Base-by-base conservation (phyloP, 2,797 vertebrate species). In the Peromyscus attwateri region DNA sequence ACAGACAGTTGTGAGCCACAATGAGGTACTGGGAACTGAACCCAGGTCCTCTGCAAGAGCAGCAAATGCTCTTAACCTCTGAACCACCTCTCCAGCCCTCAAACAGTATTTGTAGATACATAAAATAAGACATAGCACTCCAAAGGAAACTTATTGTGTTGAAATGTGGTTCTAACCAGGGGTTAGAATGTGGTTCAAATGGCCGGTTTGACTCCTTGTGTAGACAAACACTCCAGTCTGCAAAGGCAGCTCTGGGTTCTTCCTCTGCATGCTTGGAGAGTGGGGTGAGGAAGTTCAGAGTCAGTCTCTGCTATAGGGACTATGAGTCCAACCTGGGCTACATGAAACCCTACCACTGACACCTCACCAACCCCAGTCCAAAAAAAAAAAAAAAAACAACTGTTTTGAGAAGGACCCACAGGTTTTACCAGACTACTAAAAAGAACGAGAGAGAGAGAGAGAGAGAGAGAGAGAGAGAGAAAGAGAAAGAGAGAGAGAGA, bases 401-500 rank as follows among this genome's bases (percentile, higher is more conserved):
- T 52, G 52, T 52, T 76, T 77, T 62, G 62, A 92, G 76, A 90
- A 92, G 60, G 14, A 21, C 34, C 62, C 13, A 29, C 1, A 81
- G 27, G 52, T 34, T n/a, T 64, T n/a, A 83, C 81, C 14, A 43
- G 81, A 43, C 25, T 83, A 14, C 66, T 94, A 64, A 84, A 89
- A 34, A 95, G 19, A 6, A 6, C 6, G 19, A 7, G 17, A 60
- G 19, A 46, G 19, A 6, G 17, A 21, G 19, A 7, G 17, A 21
- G 19, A 46, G 23, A 11, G 8, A 6, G 6, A 62, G 21, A 7
- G 21, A 23, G 21, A 8, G 19, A 60, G 10, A 12, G 25, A 0
- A 2, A 27, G 19, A 1, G 17, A 6, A 2, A 2, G 4, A 23
- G 6, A 27, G 57, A 19, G 4, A 60, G 52, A 3, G 10, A 31